Evolutionary conservation across 2,113 vertebrate species (phyloP).

Genomic region (Archilochus colubris): DNA sequence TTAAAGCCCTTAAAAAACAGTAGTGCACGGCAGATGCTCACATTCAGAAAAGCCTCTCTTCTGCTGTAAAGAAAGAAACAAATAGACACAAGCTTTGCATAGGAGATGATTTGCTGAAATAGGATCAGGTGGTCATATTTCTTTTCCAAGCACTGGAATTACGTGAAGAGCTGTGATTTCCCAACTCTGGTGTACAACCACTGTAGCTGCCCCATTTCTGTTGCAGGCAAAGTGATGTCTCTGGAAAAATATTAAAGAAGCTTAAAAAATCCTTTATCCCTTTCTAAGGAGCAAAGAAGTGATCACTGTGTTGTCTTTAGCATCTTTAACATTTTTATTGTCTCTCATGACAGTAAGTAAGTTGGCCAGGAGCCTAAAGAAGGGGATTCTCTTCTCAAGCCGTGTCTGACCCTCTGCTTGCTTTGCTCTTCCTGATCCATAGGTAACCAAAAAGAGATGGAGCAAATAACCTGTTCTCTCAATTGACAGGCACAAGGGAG

Average conservation of each 20-base stretch:
- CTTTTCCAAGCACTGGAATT: not conserved
- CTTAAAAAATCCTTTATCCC: slow-evolving; percentile 4
- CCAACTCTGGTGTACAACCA: not conserved
- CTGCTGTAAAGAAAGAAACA: not conserved
- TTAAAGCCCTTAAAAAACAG: not conserved
- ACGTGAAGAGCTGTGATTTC: rapidly evolving
- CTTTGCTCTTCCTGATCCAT: slow-evolving; percentile 36
- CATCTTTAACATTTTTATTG: slow-evolving; percentile 41
- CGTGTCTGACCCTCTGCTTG: not conserved
- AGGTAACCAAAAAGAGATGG: slow-evolving; percentile 21
- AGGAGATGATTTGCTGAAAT: not conserved
- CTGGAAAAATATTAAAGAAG: slow-evolving; percentile 9
- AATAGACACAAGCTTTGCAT: not conserved
- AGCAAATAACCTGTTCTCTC: slow-evolving; percentile 36
- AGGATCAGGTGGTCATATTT: not conserved
- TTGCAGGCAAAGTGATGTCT: not conserved
- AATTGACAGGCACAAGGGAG: not conserved
- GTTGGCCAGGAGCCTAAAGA: not conserved
- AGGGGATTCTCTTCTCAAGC: not conserved
- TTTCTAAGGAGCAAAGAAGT: not conserved
- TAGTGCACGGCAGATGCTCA: not conserved
- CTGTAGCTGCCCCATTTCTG: rapidly evolving
- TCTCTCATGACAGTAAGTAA: slow-evolving; percentile 39
- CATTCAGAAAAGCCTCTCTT: not conserved
- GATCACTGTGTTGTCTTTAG: not conserved